Evolutionary conservation across 2,888 invertebrate species (phyloP).

Genomic region (Dryocosmus kuriphilus): DNA sequence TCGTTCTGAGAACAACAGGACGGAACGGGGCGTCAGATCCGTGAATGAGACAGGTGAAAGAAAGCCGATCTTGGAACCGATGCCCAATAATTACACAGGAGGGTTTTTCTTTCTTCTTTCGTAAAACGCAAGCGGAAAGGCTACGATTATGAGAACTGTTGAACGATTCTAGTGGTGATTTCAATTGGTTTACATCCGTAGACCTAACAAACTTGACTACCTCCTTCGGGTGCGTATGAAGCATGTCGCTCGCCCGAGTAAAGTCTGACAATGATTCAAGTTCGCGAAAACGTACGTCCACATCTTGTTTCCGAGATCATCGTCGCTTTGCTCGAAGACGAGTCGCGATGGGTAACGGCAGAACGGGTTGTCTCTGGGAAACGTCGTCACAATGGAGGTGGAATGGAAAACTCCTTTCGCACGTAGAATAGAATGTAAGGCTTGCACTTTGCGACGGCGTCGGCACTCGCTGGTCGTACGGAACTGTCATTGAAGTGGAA

Average conservation of each 20-base stretch:
- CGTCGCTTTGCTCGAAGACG: slow-evolving; percentile 46
- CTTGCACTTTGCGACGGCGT: slow-evolving; percentile 87
- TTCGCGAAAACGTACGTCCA: slow-evolving; percentile 38
- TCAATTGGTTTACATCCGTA: slow-evolving; percentile 28
- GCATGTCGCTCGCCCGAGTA: background rate
- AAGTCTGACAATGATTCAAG: slow-evolving; percentile 5
- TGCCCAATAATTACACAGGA: slow-evolving; percentile 17
- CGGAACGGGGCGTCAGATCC: slow-evolving; percentile 37
- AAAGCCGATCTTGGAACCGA: slow-evolving; percentile 2
- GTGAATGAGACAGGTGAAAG: slow-evolving; percentile 7
- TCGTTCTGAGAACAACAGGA: slow-evolving; percentile 34
- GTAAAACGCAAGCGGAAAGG: slow-evolving; percentile 33
- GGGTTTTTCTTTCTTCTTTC: slow-evolving; percentile 7
- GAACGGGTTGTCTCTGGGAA: slow-evolving; percentile 58
- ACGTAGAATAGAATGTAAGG: slow-evolving; percentile 93
- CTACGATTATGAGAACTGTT: slow-evolving; percentile 35
- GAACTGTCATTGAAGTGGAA: slow-evolving; percentile 92
- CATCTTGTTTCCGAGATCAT: slow-evolving; percentile 38
- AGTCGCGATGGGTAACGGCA: slow-evolving; percentile 48
- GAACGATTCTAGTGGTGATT: slow-evolving; percentile 27
- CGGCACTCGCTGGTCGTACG: slow-evolving; percentile 84
- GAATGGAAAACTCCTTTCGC: slow-evolving; percentile 81
- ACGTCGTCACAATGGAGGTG: slow-evolving; percentile 74
- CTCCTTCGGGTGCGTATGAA: background rate
- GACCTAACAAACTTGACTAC: slow-evolving; percentile 11